Evolutionary conservation across 2,888 invertebrate genomes (phyloP).

Genomic region (Sisyra terminalis): DNA sequence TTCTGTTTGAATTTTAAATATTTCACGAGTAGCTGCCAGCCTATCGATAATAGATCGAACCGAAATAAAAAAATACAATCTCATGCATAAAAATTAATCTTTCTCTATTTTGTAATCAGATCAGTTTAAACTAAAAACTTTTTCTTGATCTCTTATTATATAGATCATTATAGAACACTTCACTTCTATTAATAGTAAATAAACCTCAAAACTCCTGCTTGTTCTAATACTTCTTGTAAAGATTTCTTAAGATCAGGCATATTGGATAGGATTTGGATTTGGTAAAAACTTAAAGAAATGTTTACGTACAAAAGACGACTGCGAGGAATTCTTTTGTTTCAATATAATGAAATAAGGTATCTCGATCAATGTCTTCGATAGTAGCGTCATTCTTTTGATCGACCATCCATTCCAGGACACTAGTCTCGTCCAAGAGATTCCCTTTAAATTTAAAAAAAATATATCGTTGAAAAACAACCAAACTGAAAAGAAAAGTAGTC

Average conservation of each 20-base stretch:
- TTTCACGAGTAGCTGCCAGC: too few relatives aligned
- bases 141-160: too few relatives aligned
- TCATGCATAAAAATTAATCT: background rate
- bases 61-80: too few relatives aligned
- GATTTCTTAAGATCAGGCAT: conserved; percentile 5
- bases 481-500: too few relatives aligned
- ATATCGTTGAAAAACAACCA: background rate
- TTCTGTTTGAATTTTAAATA: too few relatives aligned
- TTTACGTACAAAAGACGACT: conserved; percentile 77
- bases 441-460: conserved; percentile 28
- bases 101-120: background rate
- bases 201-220: background rate
- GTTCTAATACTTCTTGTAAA: background rate
- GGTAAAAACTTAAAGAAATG: background rate
- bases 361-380: conserved; percentile 77
- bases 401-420: conserved; percentile 81
- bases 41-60: too few relatives aligned
- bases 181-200: background rate
- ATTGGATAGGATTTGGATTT: too few relatives aligned
- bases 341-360: conserved; percentile 66
- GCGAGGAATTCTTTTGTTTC: conserved; percentile 83
- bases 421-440: conserved; percentile 56
- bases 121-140: too few relatives aligned
- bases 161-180: too few relatives aligned
- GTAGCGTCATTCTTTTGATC: conserved; percentile 84